A percentile compares a stretch with the other conserved stretches of the same genome.
Conservation (phyloP, 64 coral and sea anemone species). For the Montipora efflorescens region DNA sequence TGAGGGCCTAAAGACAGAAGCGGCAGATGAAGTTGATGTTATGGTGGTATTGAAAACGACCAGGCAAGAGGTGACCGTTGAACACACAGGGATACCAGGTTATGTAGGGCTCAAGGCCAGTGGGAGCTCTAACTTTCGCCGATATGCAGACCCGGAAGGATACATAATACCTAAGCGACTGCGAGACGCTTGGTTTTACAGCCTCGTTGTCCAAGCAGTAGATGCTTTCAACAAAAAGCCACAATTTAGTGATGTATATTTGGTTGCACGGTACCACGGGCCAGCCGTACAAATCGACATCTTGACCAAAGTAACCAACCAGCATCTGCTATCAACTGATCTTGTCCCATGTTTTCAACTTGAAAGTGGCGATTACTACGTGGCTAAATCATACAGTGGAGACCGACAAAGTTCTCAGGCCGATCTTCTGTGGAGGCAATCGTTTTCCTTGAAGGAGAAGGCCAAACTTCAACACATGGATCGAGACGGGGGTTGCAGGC, state of each 20-base stretch:
- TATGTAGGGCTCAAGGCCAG: constrained; percentile 47
- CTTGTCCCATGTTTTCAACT: constrained; percentile 69
- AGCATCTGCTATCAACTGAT: constrained; percentile 49
- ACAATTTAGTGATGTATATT: background rate
- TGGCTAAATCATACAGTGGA: constrained; percentile 16
- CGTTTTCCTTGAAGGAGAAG: constrained; percentile 79
- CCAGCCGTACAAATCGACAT: constrained; percentile 80
- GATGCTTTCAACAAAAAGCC: background rate
- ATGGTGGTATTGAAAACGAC: constrained; percentile 53
- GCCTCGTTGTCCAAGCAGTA: constrained; percentile 39
- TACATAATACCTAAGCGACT: constrained; percentile 32
- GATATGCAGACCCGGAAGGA: background rate
- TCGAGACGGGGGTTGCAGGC: constrained; percentile 61
- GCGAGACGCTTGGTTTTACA: constrained; percentile 39
- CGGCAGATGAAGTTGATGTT: constrained; percentile 72
- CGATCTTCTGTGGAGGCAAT: constrained; percentile 60
- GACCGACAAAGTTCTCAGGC: background rate
- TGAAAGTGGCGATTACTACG: constrained; percentile 24
- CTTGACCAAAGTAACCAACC: background rate
- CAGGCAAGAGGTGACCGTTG: background rate
- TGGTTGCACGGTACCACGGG: constrained; percentile 49
- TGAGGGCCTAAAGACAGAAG: constrained; percentile 61
- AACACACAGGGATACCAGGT: background rate
- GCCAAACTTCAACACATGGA: constrained; percentile 41
- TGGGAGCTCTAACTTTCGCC: background rate